phyloP scores from a whole-genome alignment of 2,888 invertebrate genomes.

The Campoplex nolae region DNA sequence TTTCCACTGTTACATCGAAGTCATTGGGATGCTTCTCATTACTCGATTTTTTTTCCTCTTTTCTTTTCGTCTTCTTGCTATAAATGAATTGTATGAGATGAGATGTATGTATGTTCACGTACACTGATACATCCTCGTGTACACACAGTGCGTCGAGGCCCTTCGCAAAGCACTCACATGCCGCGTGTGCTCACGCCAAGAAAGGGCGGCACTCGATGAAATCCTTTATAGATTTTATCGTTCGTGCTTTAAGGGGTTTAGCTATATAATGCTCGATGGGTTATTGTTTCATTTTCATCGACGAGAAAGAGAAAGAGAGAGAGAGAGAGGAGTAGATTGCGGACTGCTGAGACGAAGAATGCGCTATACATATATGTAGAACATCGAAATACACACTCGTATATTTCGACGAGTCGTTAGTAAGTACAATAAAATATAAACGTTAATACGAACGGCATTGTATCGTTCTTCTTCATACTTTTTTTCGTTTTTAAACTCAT shows the following conservation, averaged over 20 bases:
- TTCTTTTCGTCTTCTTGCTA: slow-evolving; percentile 15
- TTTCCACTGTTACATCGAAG: slow-evolving; percentile 18
- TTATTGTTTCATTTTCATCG: slow-evolving; percentile 73
- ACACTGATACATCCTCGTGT: background rate
- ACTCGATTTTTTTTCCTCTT: slow-evolving; percentile 11
- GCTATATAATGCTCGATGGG: slow-evolving; percentile 38
- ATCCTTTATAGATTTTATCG: slow-evolving; percentile 80
- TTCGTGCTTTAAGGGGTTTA: slow-evolving; percentile 63
- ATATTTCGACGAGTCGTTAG: slow-evolving; percentile 63
- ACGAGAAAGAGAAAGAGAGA: background rate
- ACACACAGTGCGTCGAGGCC: background rate
- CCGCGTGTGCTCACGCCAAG: slow-evolving; percentile 61
- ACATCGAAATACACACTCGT: background rate
- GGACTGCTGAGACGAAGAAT: slow-evolving; percentile 16
- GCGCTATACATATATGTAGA: background rate
- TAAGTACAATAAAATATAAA: slow-evolving; percentile 32
- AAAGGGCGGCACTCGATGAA: slow-evolving; percentile 79
- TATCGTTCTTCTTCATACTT: background rate
- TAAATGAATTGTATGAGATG: background rate
- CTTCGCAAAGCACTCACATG: slow-evolving; percentile 35
- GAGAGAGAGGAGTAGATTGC: background rate
- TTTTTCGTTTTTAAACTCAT: background rate
- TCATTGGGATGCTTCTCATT: slow-evolving; percentile 21
- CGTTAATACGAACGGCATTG: slow-evolving; percentile 11
- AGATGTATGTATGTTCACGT: background rate